phyloP scores from a whole-genome alignment of 2,113 vertebrate species.

The Collichthys lucidus region DNA sequence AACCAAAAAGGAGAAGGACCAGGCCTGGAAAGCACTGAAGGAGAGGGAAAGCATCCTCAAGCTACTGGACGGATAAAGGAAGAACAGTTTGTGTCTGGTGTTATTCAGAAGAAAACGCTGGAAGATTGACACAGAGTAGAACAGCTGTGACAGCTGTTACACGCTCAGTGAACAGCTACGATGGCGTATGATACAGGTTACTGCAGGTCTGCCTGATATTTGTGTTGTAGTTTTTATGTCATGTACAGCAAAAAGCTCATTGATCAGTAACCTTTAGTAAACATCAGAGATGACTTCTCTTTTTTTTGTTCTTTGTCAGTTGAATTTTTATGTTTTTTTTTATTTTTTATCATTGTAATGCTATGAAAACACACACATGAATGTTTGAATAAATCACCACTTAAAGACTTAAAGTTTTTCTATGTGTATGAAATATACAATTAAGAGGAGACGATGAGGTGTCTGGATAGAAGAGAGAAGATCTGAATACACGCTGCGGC shows the following conservation, averaged over 20 bases:
- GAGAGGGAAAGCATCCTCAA: slow-evolving; percentile 98
- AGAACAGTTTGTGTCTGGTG: slow-evolving; percentile 7
- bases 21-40: slow-evolving; percentile 97
- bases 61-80: slow-evolving; percentile 89
- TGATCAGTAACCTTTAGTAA: slow-evolving; percentile 17
- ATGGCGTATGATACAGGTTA: slow-evolving; percentile 4
- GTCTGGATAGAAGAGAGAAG: not conserved
- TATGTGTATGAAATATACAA: not conserved
- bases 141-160: slow-evolving; percentile 21
- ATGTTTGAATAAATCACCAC: slow-evolving; percentile 61
- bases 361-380: slow-evolving; percentile 44
- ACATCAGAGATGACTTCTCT: slow-evolving; percentile 11
- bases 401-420: slow-evolving; percentile 26
- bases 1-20: slow-evolving; percentile 98
- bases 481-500: not conserved
- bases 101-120: not conserved
- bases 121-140: slow-evolving; percentile 10
- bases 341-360: slow-evolving; percentile 51
- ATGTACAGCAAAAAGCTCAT: slow-evolving; percentile 29
- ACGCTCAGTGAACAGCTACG: slow-evolving; percentile 27
- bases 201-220: slow-evolving; percentile 30
- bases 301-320: not conserved
- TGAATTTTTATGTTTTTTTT: slow-evolving; percentile 32
- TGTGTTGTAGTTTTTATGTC: slow-evolving; percentile 36
- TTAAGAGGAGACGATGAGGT: not conserved